phyloP scores from a whole-genome alignment of 1,140 invertebrate genomes.

The Neomicropteryx cornuta region DNA sequence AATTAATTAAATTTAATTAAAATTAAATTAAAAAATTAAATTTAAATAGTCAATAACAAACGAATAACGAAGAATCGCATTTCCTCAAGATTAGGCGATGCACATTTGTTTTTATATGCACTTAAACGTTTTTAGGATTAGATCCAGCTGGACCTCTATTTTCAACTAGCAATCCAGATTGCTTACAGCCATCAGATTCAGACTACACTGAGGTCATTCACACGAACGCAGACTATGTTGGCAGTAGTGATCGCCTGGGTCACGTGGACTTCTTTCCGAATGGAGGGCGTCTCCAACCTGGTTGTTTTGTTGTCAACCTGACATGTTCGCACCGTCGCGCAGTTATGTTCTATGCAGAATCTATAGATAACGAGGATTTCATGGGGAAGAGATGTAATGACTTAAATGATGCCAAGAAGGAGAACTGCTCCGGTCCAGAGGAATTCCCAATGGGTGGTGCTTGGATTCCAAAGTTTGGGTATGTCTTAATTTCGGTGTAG shows the following conservation, averaged over 20 bases:
- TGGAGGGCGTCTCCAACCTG: slow-evolving; percentile 32
- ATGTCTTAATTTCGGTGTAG: no score
- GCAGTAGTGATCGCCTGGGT: slow-evolving; percentile 29
- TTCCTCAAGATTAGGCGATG: no score
- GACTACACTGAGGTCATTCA: slow-evolving; percentile 57
- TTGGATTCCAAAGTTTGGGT: no score
- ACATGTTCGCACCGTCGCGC: slow-evolving; percentile 15
- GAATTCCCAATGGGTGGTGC: no score
- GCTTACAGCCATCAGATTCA: slow-evolving; percentile 41
- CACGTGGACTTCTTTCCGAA: slow-evolving; percentile 48
- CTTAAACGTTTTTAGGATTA: slow-evolving; percentile 21
- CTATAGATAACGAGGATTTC: slow-evolving; percentile 8
- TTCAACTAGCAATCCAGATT: slow-evolving; percentile 11
- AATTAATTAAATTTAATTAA: no score
- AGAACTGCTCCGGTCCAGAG: slow-evolving; percentile 25
- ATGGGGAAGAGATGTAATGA: slow-evolving; percentile 25
- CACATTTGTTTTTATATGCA: no score
- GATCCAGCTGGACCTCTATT: slow-evolving; percentile 37
- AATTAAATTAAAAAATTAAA: no score
- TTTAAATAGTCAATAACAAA: no score
- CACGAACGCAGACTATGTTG: slow-evolving; percentile 39
- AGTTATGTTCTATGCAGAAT: slow-evolving; percentile 20
- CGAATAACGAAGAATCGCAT: no score
- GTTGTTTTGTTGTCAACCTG: slow-evolving; percentile 15
- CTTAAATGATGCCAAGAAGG: slow-evolving; percentile 26